These are phyloP conservation scores for Neotoma lepida DNA, from an alignment of 2,113 vertebrate genomes.

Conservation along the genomic window DNA sequence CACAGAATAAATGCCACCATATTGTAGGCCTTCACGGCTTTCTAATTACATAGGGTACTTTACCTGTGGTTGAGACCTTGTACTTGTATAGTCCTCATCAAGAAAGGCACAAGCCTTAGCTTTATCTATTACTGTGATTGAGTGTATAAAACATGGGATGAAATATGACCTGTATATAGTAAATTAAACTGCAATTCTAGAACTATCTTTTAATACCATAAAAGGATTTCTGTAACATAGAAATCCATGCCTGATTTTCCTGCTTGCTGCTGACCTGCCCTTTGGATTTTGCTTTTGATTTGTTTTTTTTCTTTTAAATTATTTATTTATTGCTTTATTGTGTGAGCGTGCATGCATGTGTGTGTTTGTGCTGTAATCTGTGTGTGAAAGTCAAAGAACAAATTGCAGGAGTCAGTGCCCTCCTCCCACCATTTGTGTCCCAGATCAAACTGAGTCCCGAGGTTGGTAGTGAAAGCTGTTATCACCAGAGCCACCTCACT, in stretches of 20 bases:
- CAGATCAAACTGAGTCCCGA: not conserved
- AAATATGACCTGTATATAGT: not conserved
- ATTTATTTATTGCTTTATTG: not conserved
- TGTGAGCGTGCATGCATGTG: not conserved
- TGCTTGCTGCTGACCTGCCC: not conserved
- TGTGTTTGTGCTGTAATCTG: not conserved
- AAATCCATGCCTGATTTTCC: constrained; percentile 23
- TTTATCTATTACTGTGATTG: not conserved
- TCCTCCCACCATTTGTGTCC: not conserved
- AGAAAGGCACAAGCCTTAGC: not conserved
- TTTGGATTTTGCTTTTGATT: not conserved
- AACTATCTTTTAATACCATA: not conserved
- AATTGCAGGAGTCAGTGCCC: not conserved
- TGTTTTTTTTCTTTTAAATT: not conserved
- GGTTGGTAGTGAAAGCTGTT: not conserved
- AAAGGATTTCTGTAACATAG: constrained; percentile 1
- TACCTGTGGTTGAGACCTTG: not conserved
- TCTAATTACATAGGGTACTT: constrained; percentile 17
- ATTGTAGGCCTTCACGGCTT: not conserved
- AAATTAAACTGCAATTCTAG: not conserved
- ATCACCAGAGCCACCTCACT: not conserved
- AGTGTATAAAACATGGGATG: not conserved
- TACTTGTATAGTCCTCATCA: not conserved
- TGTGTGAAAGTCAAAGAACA: not conserved
- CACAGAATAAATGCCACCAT: not conserved